Evolutionary conservation across 2,888 invertebrate genomes (phyloP).

Genomic region (Lordiphosa andalusiaca): DNA sequence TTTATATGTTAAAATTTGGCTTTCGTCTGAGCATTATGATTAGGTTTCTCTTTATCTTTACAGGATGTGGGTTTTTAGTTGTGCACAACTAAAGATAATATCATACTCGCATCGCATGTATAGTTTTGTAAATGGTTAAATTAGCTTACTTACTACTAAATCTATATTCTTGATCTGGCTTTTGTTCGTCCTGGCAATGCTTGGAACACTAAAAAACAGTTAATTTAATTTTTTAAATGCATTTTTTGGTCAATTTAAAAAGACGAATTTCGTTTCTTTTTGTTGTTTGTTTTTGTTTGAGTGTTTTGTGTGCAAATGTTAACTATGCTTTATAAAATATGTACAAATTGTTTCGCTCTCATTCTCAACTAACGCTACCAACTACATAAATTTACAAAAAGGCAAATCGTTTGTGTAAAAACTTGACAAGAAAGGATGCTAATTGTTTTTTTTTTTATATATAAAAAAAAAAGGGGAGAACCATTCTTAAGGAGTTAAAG

Average conservation of each 20-base stretch:
- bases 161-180: slow-evolving; percentile 21
- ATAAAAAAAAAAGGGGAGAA: slow-evolving; percentile 44
- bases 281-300: slow-evolving; percentile 8
- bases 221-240: slow-evolving; percentile 43
- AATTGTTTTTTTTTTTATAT: slow-evolving; percentile 1
- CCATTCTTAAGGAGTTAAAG: slow-evolving; percentile 41
- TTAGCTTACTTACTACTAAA: slow-evolving; percentile 27
- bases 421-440: slow-evolving; percentile 43
- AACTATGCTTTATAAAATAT: slow-evolving; percentile 71
- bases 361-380: slow-evolving; percentile 62
- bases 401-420: slow-evolving; percentile 39
- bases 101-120: slow-evolving; percentile 13
- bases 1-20: slow-evolving; percentile 57
- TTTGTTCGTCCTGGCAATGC: slow-evolving; percentile 23
- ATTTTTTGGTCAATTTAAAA: slow-evolving; percentile 51
- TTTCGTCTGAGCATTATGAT: slow-evolving; percentile 59
- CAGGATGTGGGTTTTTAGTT: slow-evolving; percentile 34
- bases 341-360: slow-evolving; percentile 48
- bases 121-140: slow-evolving; percentile 10
- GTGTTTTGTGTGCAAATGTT: slow-evolving; percentile 62
- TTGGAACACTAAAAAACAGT: slow-evolving; percentile 40
- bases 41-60: slow-evolving; percentile 30
- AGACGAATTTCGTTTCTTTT: slow-evolving; percentile 25
- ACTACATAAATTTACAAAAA: slow-evolving; percentile 62
- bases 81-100: slow-evolving; percentile 52